Evolutionary conservation across 37 sponge, comb jelly and placozoan genomes (phyloP), one percentile per base, ranked within the genome.

Genomic region (Amphimedon queenslandica): DNA sequence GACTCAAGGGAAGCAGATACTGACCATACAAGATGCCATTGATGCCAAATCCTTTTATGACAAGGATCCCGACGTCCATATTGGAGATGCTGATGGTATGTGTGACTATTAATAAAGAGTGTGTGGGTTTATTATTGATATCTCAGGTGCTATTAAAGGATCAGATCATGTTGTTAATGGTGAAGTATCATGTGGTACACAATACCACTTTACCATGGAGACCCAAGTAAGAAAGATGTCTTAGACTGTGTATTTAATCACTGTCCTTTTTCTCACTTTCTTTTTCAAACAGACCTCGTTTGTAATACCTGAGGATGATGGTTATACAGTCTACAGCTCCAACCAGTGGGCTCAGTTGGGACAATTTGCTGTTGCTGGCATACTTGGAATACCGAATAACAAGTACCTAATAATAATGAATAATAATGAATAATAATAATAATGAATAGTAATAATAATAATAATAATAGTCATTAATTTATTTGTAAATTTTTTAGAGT

Each of bases 181-280:
- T 8, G 69, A 78, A 67, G 77, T 92, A 5, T 77, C 70, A 18
- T 77, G 74, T 60, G 82, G 82, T 28, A 66, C 76, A 3, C 90
- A 83, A 27, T 89, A 84, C 77, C 90, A 84, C 70, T 79, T 89
- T 67, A 31, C 42, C 61, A 83, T 89, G 84, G 84, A 84, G 70
- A 84, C 90, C 25, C 90, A 84, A 51, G 77, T 72, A 4, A 40
- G 18, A n/a, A n/a, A n/a, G n/a, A n/a, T n/a, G 8, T 25, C 51
- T 29, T 23, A 35, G 63, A 60, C 6, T 23, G 31, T 66, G 41
- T 11, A 30, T 10, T 30, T 18, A 29, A 25, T 47, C 13, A 13
- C 13, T 18, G 53, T 8, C n/a, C n/a, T 47, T 47, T 71, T 25
- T 73, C 8, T 73, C 11, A 58, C 37, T 16, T 63, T 20, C n/a